phyloP scores from a whole-genome alignment of 2,113 vertebrate species.

The Eurystomus gularis region DNA sequence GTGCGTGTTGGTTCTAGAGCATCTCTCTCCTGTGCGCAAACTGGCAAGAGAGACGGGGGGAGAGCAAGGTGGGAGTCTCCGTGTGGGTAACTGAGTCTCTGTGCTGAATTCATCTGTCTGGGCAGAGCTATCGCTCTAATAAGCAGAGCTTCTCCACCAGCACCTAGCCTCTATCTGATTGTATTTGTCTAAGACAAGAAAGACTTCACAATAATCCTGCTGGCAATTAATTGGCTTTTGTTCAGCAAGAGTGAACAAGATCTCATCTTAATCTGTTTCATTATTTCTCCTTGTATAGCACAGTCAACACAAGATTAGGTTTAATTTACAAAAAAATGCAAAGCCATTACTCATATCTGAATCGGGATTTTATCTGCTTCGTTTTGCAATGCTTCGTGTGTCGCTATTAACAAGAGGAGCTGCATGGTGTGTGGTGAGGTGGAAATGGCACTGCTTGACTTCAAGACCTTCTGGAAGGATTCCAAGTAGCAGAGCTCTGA shows the following conservation, averaged over 20 bases:
- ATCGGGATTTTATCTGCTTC: conserved; percentile 46
- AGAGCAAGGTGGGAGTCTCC: background rate
- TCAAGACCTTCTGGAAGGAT: background rate
- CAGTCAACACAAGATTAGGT: conserved; percentile 78
- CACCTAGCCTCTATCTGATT: background rate
- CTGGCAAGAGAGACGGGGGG: background rate
- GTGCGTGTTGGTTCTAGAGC: background rate
- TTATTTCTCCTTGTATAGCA: conserved; percentile 74
- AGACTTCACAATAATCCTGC: conserved; percentile 41
- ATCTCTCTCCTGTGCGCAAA: background rate
- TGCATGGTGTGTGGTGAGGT: background rate
- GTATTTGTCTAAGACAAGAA: background rate
- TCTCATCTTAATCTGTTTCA: conserved; percentile 77
- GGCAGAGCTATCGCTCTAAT: background rate
- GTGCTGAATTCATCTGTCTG: background rate
- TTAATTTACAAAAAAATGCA: conserved; percentile 68
- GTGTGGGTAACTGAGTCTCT: background rate
- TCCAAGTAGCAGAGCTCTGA: background rate
- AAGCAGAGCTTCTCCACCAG: background rate
- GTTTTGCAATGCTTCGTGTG: background rate
- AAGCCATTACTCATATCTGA: conserved; percentile 64
- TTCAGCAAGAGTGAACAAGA: conserved; percentile 70
- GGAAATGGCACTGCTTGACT: background rate
- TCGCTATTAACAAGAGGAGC: background rate
- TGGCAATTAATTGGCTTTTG: conserved; percentile 76